Conservation (phyloP, 2,888 invertebrate genomes). For the Amorpha juglandis region DNA sequence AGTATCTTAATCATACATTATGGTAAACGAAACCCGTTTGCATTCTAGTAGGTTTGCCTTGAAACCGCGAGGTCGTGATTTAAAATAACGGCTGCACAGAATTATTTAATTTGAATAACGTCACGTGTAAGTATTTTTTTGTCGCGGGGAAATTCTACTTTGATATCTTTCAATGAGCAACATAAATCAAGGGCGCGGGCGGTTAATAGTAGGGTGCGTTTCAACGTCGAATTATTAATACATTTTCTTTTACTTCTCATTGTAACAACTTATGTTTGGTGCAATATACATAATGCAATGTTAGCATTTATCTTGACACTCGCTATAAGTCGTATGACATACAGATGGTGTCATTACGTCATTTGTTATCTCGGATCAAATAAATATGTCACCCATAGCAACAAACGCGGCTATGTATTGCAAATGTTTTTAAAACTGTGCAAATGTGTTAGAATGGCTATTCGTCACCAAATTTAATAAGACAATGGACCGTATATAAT, state of each 20-base stretch:
- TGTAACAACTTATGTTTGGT: not conserved
- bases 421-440: not conserved
- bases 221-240: no score
- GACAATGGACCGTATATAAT: no score
- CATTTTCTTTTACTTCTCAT: no score
- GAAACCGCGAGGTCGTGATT: not conserved
- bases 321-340: not conserved
- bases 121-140: not conserved
- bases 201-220: no score
- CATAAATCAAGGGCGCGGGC: no score
- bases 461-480: no score
- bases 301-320: not conserved
- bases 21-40: constrained; percentile 1
- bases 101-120: not conserved
- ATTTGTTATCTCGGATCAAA: constrained; percentile 34
- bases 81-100: not conserved
- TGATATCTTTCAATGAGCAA: no score
- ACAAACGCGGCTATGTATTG: not conserved
- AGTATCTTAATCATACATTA: not conserved
- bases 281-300: not conserved
- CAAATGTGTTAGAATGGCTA: no score
- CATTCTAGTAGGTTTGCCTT: not conserved
- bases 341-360: constrained; percentile 5
- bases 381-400: constrained; percentile 17
- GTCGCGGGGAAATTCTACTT: no score